phyloP scores from a whole-genome alignment of 2,888 invertebrate genomes.

The Stictocephala bisonia region DNA sequence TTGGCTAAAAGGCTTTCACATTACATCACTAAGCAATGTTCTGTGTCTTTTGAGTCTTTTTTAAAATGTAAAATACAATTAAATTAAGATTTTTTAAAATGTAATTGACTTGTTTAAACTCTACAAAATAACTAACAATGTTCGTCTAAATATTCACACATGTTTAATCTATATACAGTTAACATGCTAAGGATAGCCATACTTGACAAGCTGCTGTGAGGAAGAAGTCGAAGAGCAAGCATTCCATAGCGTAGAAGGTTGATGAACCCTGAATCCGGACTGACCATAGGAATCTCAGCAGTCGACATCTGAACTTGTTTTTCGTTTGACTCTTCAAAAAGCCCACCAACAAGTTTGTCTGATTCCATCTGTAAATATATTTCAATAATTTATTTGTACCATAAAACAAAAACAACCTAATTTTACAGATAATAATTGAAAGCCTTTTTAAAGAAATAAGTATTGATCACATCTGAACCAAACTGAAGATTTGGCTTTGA shows the following conservation, averaged over 20 bases:
- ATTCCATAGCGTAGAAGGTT: slow-evolving; percentile 82
- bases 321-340: slow-evolving; percentile 68
- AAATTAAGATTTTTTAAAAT: too few relatives aligned
- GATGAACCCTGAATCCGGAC: slow-evolving; percentile 77
- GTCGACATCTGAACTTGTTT: slow-evolving; percentile 63
- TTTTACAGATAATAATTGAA: neutral
- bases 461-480: too few relatives aligned
- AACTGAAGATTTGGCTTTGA: too few relatives aligned
- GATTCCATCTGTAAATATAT: slow-evolving; percentile 65
- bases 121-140: too few relatives aligned
- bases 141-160: too few relatives aligned
- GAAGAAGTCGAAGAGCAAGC: slow-evolving; percentile 77
- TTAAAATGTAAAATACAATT: too few relatives aligned
- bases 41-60: too few relatives aligned
- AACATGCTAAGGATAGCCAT: slow-evolving; percentile 64
- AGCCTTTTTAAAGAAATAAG: neutral
- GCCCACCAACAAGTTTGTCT: slow-evolving; percentile 68
- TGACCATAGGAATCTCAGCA: slow-evolving; percentile 70
- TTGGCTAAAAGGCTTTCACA: too few relatives aligned
- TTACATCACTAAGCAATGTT: too few relatives aligned
- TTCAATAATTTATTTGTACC: neutral
- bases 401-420: neutral
- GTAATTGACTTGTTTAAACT: too few relatives aligned
- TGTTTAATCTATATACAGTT: too few relatives aligned
- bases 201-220: slow-evolving; percentile 81